Conservation (phyloP, 2,797 vertebrate genomes). For the Paguma larvata region DNA sequence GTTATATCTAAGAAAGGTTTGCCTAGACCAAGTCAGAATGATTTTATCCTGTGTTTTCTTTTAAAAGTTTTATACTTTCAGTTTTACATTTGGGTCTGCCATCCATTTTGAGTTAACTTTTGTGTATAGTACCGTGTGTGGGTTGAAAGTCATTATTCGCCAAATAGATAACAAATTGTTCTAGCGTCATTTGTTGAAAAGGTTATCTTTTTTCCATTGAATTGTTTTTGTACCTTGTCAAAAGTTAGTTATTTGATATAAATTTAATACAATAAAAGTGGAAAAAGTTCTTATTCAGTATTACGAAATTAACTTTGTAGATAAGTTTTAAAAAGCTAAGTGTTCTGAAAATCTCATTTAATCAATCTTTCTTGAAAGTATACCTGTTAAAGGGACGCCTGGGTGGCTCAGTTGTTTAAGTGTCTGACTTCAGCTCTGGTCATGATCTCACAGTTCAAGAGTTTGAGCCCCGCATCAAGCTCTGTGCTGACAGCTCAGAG, state of each 20-base stretch:
- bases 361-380: neutral
- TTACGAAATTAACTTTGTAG: conserved; percentile 28
- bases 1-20: conserved; percentile 26
- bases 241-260: conserved; percentile 39
- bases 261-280: neutral
- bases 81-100: conserved; percentile 19
- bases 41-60: neutral
- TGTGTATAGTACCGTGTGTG: neutral
- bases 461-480: too few species aligned
- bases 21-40: neutral
- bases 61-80: conserved; percentile 28
- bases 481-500: too few species aligned
- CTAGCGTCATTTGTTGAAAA: conserved; percentile 5
- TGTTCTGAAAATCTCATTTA: conserved; percentile 8
- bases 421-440: too few species aligned
- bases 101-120: conserved; percentile 48
- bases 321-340: conserved; percentile 13
- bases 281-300: conserved; percentile 7
- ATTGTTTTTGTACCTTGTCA: neutral
- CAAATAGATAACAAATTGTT: neutral
- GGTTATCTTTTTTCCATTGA: conserved; percentile 26
- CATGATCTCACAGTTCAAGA: too few species aligned
- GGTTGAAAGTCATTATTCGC: neutral
- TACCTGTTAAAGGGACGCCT: neutral
- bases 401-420: too few species aligned